Conservation (phyloP, 1,140 invertebrate species). For the Uloborus diversus region DNA sequence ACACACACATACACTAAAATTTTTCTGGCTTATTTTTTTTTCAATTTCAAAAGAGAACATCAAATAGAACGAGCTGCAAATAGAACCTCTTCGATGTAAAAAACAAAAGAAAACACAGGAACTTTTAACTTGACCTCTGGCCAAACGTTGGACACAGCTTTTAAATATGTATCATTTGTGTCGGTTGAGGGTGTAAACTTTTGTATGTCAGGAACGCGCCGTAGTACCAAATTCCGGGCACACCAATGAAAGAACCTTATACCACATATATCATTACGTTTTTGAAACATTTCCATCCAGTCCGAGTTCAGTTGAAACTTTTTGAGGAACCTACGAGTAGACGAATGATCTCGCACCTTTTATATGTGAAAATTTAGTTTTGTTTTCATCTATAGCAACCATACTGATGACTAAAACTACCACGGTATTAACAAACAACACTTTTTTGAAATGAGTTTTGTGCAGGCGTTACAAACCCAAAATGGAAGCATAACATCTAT, state of each 20-base stretch:
- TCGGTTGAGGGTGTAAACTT: constrained; percentile 4
- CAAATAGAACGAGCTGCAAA: constrained; percentile 55
- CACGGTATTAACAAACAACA: constrained; percentile 40
- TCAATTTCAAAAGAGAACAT: constrained; percentile 54
- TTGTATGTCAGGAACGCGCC: constrained; percentile 33
- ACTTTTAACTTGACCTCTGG: constrained; percentile 53
- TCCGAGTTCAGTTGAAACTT: constrained; percentile 3
- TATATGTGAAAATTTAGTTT: constrained; percentile 9
- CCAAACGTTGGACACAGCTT: constrained; percentile 43
- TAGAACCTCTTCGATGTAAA: constrained; percentile 57
- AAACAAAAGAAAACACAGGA: constrained; percentile 54
- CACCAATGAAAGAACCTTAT: constrained; percentile 15
- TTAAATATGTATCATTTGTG: constrained; percentile 21
- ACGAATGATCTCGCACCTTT: constrained; percentile 28
- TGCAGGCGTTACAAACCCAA: constrained; percentile 10
- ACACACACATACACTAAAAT: constrained; percentile 52
- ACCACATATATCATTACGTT: constrained; percentile 8
- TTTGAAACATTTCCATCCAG: constrained; percentile 12
- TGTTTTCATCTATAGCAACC: constrained; percentile 20
- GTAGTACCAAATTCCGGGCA: constrained; percentile 18
- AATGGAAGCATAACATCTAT: constrained; percentile 36
- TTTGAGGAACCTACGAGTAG: constrained; percentile 33
- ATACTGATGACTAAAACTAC: constrained; percentile 37
- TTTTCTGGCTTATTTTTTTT: constrained; percentile 42
- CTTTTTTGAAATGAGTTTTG: constrained; percentile 14